Evolutionary conservation across 2,797 vertebrate genomes (phyloP).

Genomic region (Chiroxiphia lanceolata): DNA sequence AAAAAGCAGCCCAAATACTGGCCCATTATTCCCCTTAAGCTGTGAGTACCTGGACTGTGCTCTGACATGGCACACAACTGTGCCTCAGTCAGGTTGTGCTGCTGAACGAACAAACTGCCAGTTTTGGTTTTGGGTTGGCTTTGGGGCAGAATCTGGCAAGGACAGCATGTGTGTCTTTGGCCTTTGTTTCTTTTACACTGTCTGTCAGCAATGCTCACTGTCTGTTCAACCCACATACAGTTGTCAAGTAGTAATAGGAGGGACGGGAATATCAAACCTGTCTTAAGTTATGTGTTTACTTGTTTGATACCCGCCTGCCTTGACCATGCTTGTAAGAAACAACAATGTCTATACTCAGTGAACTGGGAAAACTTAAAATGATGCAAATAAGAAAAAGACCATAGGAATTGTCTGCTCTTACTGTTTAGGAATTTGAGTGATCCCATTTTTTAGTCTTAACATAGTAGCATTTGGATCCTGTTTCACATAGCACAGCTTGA

Average conservation of each 20-base stretch:
- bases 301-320: neutral
- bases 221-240: neutral
- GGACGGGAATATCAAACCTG: neutral
- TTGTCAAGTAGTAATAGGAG: neutral
- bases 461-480: neutral
- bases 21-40: slow-evolving; percentile 91
- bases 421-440: neutral
- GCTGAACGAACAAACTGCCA: neutral
- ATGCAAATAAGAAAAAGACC: neutral
- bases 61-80: neutral
- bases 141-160: neutral
- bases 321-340: neutral
- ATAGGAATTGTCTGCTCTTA: neutral
- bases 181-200: neutral
- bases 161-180: neutral
- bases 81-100: neutral
- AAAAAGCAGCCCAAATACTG: slow-evolving; percentile 93
- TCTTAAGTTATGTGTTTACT: neutral
- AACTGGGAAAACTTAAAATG: neutral
- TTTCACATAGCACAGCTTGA: neutral
- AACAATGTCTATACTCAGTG: neutral
- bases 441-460: neutral
- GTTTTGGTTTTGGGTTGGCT: neutral
- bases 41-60: slow-evolving; percentile 68
- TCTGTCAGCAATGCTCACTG: neutral